These are phyloP conservation scores for Gobius niger DNA, from an alignment of 2,113 vertebrate species.

Conservation along the genomic window DNA sequence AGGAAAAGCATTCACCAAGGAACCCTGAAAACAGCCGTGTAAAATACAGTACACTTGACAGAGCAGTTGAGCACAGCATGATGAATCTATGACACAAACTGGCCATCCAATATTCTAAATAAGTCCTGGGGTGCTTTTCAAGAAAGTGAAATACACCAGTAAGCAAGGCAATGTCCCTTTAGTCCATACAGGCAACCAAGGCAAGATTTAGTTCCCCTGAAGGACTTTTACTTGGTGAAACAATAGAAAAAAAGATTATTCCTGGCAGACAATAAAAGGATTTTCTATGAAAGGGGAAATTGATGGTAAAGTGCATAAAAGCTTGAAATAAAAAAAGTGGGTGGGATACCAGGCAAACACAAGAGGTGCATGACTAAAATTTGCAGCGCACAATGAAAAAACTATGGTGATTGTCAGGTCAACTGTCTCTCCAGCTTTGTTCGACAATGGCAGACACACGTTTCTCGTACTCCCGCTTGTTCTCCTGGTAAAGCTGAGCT, in stretches of 20 bases:
- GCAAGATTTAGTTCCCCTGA: slow-evolving; percentile 58
- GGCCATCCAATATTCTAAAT: slow-evolving; percentile 37
- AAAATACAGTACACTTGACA: slow-evolving; percentile 27
- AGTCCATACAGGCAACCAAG: slow-evolving; percentile 56
- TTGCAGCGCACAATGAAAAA: slow-evolving; percentile 51
- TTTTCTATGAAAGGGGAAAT: slow-evolving; percentile 45
- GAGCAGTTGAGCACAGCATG: slow-evolving; percentile 12
- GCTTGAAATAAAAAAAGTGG: slow-evolving; percentile 72
- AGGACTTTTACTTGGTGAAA: slow-evolving; percentile 33
- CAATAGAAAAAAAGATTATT: slow-evolving; percentile 33
- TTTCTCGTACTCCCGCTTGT: slow-evolving; percentile 98
- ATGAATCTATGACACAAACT: slow-evolving; percentile 28
- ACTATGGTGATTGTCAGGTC: slow-evolving; percentile 73
- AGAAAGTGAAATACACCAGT: slow-evolving; percentile 49
- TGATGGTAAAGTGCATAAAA: slow-evolving; percentile 80
- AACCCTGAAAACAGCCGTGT: slow-evolving; percentile 29
- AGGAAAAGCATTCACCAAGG: slow-evolving; percentile 3
- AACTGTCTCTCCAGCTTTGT: slow-evolving; percentile 99
- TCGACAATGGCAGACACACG: slow-evolving; percentile 97
- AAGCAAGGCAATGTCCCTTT: slow-evolving; percentile 38
- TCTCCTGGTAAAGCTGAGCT: slow-evolving; percentile 98
- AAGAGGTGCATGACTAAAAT: slow-evolving; percentile 62
- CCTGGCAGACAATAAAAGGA: slow-evolving; percentile 23
- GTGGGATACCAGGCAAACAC: slow-evolving; percentile 48
- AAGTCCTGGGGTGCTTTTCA: slow-evolving; percentile 43